These are phyloP conservation scores for Sinocyclocheilus anshuiensis DNA, from an alignment of 2,113 vertebrate species.

Conservation along the genomic window DNA sequence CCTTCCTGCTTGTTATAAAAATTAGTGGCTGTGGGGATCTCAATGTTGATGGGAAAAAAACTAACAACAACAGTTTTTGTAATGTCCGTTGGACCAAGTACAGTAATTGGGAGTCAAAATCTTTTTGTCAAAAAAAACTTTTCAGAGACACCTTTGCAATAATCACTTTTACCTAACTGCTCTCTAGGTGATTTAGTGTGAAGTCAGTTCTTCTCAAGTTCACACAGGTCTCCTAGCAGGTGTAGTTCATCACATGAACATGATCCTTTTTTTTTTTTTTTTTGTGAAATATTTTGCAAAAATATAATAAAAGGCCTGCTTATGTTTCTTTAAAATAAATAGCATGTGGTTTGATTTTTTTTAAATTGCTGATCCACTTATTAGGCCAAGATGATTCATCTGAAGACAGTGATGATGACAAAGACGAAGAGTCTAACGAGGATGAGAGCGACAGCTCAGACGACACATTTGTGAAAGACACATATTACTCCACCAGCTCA, in stretches of 20 bases:
- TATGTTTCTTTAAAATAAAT: not conserved
- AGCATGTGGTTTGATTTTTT: not conserved
- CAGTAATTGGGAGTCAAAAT: not conserved
- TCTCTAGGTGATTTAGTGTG: not conserved
- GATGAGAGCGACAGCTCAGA: conserved; percentile 95
- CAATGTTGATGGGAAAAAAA: not conserved
- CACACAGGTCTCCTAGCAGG: not conserved
- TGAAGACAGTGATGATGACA: conserved; percentile 74
- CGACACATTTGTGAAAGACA: conserved; percentile 93
- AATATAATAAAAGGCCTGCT: not conserved
- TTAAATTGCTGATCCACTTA: not conserved
- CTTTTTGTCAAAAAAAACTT: not conserved
- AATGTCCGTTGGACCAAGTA: not conserved
- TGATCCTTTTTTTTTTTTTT: not conserved
- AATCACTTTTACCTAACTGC: not conserved
- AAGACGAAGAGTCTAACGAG: conserved; percentile 87
- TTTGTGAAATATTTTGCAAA: not conserved
- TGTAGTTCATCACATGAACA: not conserved
- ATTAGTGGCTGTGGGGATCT: not conserved
- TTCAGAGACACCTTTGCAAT: not conserved
- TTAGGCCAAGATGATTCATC: conserved; percentile 69
- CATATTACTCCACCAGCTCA: conserved; percentile 82
- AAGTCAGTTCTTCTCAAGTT: not conserved
- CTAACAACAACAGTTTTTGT: not conserved
- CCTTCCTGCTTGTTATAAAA: not conserved